Percentiles rank a stretch among this genome's conserved stretches.
Conservation (phyloP, 1,140 invertebrate species). For the Atta cephalotes region DNA sequence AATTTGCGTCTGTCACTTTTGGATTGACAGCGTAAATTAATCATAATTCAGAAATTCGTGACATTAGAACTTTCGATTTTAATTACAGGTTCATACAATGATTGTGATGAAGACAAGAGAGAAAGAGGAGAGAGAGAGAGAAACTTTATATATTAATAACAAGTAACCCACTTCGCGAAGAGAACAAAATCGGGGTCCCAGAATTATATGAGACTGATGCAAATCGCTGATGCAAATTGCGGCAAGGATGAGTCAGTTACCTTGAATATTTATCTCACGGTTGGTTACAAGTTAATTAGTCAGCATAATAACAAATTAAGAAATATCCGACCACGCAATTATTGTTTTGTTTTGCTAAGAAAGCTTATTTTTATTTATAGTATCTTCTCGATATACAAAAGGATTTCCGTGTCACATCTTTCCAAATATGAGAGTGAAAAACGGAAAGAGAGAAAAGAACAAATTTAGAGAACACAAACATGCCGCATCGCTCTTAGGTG, state of each 20-base stretch:
- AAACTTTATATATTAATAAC: conserved; percentile 5
- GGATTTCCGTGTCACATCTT: not conserved
- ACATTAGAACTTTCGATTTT: not conserved
- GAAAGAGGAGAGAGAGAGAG: not conserved
- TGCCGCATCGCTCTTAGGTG: not conserved
- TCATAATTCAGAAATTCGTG: not conserved
- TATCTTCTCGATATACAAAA: conserved; percentile 18
- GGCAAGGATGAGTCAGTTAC: conserved; percentile 3
- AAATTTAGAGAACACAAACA: no score
- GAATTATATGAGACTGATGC: conserved; percentile 14
- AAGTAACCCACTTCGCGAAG: conserved; percentile 22
- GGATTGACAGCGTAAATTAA: not conserved
- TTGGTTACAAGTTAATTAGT: conserved; percentile 34
- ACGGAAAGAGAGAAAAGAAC: not conserved
- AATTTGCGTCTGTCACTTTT: not conserved
- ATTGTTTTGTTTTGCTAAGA: not conserved
- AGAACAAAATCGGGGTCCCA: not conserved
- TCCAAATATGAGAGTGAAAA: not conserved
- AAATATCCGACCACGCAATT: not conserved
- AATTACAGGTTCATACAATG: conserved; percentile 4
- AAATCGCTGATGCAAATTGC: conserved; percentile 5
- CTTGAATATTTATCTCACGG: conserved; percentile 9
- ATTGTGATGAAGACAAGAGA: not conserved
- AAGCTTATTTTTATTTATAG: not conserved
- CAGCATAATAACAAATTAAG: conserved; percentile 3